Evolutionary conservation across 1,140 invertebrate species (phyloP).

Genomic region (Babylonia areolata): DNA sequence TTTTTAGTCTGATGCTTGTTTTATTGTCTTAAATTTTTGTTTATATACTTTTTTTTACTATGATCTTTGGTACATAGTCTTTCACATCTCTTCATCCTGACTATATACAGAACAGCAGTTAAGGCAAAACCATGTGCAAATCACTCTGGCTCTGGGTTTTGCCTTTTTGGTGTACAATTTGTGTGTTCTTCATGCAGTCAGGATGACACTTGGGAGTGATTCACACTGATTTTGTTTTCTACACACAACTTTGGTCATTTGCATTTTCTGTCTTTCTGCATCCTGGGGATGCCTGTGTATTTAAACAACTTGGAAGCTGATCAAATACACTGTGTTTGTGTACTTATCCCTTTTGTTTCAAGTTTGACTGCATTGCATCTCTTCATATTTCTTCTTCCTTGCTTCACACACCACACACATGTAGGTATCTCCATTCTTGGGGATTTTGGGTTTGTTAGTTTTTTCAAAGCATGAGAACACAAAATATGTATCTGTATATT

Average conservation of each 20-base stretch:
- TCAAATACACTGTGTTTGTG: background rate
- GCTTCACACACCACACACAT: background rate
- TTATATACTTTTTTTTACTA: background rate
- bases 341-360: background rate
- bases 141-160: background rate
- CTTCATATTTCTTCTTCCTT: too few relatives aligned
- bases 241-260: background rate
- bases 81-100: background rate
- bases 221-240: background rate
- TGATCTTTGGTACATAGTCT: background rate
- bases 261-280: too few relatives aligned
- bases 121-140: background rate
- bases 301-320: too few relatives aligned
- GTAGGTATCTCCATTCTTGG: background rate
- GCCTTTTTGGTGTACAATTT: too few relatives aligned
- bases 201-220: background rate
- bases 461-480: background rate
- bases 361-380: background rate
- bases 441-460: background rate
- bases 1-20: too few relatives aligned
- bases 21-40: background rate
- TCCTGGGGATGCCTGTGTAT: too few relatives aligned
- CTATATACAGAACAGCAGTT: background rate
- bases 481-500: background rate
- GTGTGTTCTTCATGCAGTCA: background rate